A percentile compares a stretch with the other conserved stretches of the same genome.
Evolutionary conservation across 2,888 invertebrate genomes (phyloP).

Genomic region (Hymenopus coronatus): DNA sequence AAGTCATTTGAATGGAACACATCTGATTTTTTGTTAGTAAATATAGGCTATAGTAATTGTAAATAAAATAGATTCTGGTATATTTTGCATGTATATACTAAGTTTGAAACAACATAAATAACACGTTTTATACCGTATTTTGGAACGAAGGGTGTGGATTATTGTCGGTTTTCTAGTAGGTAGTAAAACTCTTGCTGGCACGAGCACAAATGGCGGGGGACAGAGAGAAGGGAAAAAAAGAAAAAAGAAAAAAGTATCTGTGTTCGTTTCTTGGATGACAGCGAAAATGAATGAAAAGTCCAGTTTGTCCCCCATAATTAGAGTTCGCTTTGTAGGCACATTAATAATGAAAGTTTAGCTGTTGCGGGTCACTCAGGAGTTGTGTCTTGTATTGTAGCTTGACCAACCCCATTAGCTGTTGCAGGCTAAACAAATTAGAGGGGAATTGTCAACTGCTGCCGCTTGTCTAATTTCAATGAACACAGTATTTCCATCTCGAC

Average conservation of each 20-base stretch:
- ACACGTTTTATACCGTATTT: no score
- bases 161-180: no score
- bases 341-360: neutral
- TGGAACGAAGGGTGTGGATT: no score
- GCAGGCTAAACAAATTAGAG: constrained; percentile 19
- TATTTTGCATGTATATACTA: no score
- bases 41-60: no score
- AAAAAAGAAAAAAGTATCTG: neutral
- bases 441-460: constrained; percentile 8
- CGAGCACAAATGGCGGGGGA: no score
- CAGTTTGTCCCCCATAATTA: neutral
- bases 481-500: constrained; percentile 19
- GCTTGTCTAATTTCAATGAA: constrained; percentile 21
- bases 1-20: no score
- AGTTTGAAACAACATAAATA: no score
- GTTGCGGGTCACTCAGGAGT: neutral
- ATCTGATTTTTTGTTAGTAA: no score
- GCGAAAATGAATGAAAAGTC: neutral
- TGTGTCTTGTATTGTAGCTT: neutral
- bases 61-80: no score
- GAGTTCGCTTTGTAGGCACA: neutral
- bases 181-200: no score
- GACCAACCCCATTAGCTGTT: constrained; percentile 16
- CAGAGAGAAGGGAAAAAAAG: no score
- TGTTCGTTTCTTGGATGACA: neutral